Percentiles rank a stretch among this genome's conserved stretches.
Evolutionary conservation across 92 coral and sea anemone genomes (phyloP).

Genomic region (Parazoanthus atlanticus): DNA sequence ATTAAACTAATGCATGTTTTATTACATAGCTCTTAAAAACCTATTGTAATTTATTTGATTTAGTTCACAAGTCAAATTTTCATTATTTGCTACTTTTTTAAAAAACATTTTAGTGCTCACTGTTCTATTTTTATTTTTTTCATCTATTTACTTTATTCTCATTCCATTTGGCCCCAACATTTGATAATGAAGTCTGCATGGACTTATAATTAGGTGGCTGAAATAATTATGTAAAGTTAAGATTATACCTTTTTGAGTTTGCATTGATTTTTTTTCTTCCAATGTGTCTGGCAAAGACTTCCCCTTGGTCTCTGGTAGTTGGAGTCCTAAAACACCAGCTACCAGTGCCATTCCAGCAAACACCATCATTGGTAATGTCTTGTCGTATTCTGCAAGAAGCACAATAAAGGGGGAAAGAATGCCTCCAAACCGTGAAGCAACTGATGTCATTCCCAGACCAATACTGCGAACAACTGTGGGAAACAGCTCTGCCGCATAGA

Average conservation of each 20-base stretch:
- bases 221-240: background rate
- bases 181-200: background rate
- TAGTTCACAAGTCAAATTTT: too few species aligned
- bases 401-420: constrained; percentile 88
- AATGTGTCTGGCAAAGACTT: constrained; percentile 86
- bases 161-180: background rate
- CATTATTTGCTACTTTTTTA: too few species aligned
- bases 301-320: constrained; percentile 87
- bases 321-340: constrained; percentile 76
- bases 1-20: too few species aligned
- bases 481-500: constrained; percentile 84
- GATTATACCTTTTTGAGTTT: constrained; percentile 2
- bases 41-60: too few species aligned
- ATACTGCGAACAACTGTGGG: constrained; percentile 94
- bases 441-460: constrained; percentile 80
- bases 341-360: constrained; percentile 74
- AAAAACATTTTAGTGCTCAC: too few species aligned
- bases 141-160: too few species aligned
- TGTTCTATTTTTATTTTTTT: too few species aligned
- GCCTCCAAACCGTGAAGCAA: constrained; percentile 86
- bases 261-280: constrained; percentile 54
- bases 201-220: too few species aligned
- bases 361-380: constrained; percentile 84
- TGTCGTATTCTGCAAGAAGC: constrained; percentile 73
- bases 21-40: too few species aligned